Conservation (phyloP, 1,140 invertebrate species). For the Drosophila sucinea region DNA sequence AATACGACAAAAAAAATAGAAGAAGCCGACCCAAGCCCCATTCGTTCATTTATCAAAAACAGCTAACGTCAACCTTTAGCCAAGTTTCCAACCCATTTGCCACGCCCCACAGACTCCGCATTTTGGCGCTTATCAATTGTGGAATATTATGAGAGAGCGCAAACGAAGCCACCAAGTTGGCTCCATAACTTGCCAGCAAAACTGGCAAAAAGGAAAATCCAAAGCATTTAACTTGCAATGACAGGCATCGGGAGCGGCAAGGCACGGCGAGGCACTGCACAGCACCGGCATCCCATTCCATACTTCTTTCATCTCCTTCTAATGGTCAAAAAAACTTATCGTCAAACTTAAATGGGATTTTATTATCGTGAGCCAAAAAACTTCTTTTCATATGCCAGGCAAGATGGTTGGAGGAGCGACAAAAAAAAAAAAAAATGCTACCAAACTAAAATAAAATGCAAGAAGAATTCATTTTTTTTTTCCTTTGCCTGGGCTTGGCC, state of each 20-base stretch:
- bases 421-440: slow-evolving; percentile 16
- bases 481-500: slow-evolving; percentile 7
- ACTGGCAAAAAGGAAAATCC: slow-evolving; percentile 50
- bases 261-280: slow-evolving; percentile 17
- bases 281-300: slow-evolving; percentile 5
- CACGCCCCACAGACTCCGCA: slow-evolving; percentile 39
- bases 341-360: slow-evolving; percentile 79
- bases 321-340: slow-evolving; percentile 75
- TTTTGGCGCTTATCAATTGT: slow-evolving; percentile 65
- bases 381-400: slow-evolving; percentile 45
- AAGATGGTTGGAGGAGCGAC: not conserved
- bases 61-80: slow-evolving; percentile 48
- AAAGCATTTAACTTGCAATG: slow-evolving; percentile 71
- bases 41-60: slow-evolving; percentile 64
- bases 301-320: slow-evolving; percentile 42
- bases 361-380: slow-evolving; percentile 72
- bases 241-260: slow-evolving; percentile 36
- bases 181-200: slow-evolving; percentile 58
- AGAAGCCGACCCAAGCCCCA: slow-evolving; percentile 17
- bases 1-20: not conserved
- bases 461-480: slow-evolving; percentile 36
- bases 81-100: slow-evolving; percentile 70
- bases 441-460: slow-evolving; percentile 20
- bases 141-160: slow-evolving; percentile 46
- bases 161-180: slow-evolving; percentile 45